Percentiles rank a stretch among this genome's conserved stretches.
Conservation (phyloP, 2,113 vertebrate genomes). For the Megalops atlanticus region DNA sequence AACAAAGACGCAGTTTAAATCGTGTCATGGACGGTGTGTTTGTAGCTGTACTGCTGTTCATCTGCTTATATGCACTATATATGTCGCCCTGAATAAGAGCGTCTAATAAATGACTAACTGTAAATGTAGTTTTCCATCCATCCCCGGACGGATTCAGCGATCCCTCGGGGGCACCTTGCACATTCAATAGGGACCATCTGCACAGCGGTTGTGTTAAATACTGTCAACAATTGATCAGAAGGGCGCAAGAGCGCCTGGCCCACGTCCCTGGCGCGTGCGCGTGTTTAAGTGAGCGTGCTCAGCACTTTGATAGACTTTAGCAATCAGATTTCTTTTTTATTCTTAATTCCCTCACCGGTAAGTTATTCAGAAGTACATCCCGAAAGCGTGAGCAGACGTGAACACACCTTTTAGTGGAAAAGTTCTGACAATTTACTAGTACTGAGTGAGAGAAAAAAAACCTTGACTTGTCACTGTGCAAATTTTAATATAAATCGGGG, state of each 20-base stretch:
- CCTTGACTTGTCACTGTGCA: slow-evolving; percentile 21
- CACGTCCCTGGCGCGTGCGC: slow-evolving; percentile 41
- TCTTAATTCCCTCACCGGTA: slow-evolving; percentile 37
- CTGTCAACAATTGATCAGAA: slow-evolving; percentile 9
- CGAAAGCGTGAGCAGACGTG: no score
- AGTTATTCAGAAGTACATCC: slow-evolving; percentile 43
- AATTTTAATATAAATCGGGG: no score
- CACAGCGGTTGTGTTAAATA: slow-evolving; percentile 45
- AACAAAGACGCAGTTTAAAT: no score
- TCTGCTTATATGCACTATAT: no score
- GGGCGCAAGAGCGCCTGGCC: not conserved
- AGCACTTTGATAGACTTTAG: slow-evolving; percentile 30
- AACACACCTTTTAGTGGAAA: no score
- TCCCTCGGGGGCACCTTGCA: slow-evolving; percentile 51
- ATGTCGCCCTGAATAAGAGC: no score
- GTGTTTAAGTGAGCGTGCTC: slow-evolving; percentile 44
- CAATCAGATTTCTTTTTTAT: slow-evolving; percentile 50
- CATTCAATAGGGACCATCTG: slow-evolving; percentile 68
- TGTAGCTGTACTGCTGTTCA: no score
- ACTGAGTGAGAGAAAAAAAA: slow-evolving; percentile 7
- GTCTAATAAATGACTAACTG: no score
- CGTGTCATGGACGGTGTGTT: no score
- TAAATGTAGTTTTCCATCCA: slow-evolving; percentile 65
- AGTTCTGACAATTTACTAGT: no score
- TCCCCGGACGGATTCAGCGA: slow-evolving; percentile 70